Evolutionary conservation across 2,797 vertebrate genomes (phyloP).

Genomic region (Denticeps clupeoides): DNA sequence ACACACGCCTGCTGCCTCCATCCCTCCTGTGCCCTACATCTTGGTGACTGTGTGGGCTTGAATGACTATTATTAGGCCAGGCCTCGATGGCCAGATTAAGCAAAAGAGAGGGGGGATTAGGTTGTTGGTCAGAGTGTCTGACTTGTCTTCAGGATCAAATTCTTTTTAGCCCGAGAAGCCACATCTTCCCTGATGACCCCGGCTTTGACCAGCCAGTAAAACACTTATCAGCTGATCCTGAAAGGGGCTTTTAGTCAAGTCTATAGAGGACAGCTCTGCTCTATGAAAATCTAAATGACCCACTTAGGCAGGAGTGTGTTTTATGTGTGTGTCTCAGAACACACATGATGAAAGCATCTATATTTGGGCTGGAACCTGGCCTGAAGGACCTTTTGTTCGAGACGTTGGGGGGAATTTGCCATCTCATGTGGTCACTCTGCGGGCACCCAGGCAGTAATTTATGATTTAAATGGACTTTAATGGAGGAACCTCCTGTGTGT

Average conservation of each 20-base stretch:
- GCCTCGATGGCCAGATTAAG: background rate
- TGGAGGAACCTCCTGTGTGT: too few relatives aligned
- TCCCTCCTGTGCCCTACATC: too few relatives aligned
- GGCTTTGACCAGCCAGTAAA: too few relatives aligned
- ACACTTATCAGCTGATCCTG: too few relatives aligned
- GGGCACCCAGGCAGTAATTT: too few relatives aligned
- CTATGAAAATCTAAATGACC: background rate
- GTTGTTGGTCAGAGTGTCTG: conserved; percentile 4
- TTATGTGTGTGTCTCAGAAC: conserved; percentile 1
- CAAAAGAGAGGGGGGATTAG: background rate
- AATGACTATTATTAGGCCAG: background rate
- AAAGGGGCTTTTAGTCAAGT: too few relatives aligned
- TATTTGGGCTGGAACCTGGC: background rate
- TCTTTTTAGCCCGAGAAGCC: too few relatives aligned
- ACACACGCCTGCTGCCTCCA: too few relatives aligned
- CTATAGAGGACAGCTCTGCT: background rate
- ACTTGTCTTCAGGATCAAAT: too few relatives aligned
- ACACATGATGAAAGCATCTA: background rate
- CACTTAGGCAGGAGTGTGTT: background rate
- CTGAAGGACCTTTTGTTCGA: background rate
- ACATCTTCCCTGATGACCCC: too few relatives aligned
- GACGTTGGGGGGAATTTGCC: too few relatives aligned
- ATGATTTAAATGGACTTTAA: too few relatives aligned
- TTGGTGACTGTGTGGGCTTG: background rate
- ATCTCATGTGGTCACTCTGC: background rate